Evolutionary conservation across 2,888 invertebrate genomes (phyloP).

Genomic region (Xestobium rufovillosum): DNA sequence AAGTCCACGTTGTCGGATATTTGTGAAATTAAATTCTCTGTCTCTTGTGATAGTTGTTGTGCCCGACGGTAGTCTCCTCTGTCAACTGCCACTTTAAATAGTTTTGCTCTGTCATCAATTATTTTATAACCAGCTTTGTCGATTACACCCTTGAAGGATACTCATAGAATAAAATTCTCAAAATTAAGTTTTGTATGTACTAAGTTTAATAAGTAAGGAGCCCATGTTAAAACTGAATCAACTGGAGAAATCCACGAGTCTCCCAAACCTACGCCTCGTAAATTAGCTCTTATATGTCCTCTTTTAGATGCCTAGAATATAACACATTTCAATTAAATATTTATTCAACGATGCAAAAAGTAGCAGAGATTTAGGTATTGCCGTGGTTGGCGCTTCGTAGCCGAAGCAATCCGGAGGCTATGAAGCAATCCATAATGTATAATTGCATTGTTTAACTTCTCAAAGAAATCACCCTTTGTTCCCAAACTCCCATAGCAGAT

Average conservation of each 20-base stretch:
- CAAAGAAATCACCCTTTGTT: too few relatives aligned
- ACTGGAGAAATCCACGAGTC: slow-evolving; percentile 88
- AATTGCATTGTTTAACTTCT: too few relatives aligned
- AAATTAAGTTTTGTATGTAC: slow-evolving; percentile 39
- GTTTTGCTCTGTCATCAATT: slow-evolving; percentile 43
- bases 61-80: slow-evolving; percentile 52
- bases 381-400: too few relatives aligned
- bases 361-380: too few relatives aligned
- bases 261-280: slow-evolving; percentile 74
- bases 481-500: too few relatives aligned
- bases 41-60: slow-evolving; percentile 48
- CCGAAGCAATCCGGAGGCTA: too few relatives aligned
- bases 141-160: slow-evolving; percentile 50
- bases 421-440: too few relatives aligned
- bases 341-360: too few relatives aligned
- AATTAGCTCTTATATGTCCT: slow-evolving; percentile 46
- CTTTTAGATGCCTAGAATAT: slow-evolving; percentile 24
- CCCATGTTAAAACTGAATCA: slow-evolving; percentile 79
- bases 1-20: slow-evolving; percentile 68
- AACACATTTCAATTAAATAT: too few relatives aligned
- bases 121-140: slow-evolving; percentile 57
- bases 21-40: slow-evolving; percentile 49
- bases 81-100: slow-evolving; percentile 35
- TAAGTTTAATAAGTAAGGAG: slow-evolving; percentile 64
- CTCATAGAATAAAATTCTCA: not conserved